These are phyloP conservation scores for Cheilosia grossa DNA, from an alignment of 2,888 invertebrate species.

Conservation along the genomic window DNA sequence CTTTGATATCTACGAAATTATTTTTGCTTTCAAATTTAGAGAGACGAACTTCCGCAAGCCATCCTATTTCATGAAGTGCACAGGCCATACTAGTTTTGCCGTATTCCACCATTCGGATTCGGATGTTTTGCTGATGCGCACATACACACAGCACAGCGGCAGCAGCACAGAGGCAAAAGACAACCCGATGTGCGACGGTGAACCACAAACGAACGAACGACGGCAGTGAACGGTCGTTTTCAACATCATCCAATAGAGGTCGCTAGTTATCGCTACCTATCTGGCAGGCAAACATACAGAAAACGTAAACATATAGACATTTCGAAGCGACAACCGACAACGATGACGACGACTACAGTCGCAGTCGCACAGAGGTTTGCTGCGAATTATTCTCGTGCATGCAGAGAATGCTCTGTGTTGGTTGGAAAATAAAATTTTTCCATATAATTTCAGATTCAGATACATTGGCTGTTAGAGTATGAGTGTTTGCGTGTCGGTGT, in stretches of 20 bases:
- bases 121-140: constrained; percentile 68
- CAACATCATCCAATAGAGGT: constrained; percentile 68
- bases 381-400: constrained; percentile 65
- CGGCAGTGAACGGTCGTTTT: constrained; percentile 28
- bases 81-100: constrained; percentile 77
- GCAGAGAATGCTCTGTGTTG: constrained; percentile 63
- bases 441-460: constrained; percentile 41
- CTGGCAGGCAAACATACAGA: constrained; percentile 52
- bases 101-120: constrained; percentile 72
- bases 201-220: constrained; percentile 43
- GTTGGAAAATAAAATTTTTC: constrained; percentile 64
- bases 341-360: constrained; percentile 58
- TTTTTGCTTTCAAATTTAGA: constrained; percentile 66
- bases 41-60: constrained; percentile 76
- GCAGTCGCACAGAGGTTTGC: constrained; percentile 43
- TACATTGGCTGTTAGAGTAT: constrained; percentile 20
- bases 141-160: constrained; percentile 20
- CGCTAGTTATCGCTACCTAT: constrained; percentile 47
- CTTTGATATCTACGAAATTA: constrained; percentile 58
- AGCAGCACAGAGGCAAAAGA: constrained; percentile 31
- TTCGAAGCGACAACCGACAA: constrained; percentile 14
- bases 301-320: constrained; percentile 38
- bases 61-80: constrained; percentile 78
- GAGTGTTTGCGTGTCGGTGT: constrained; percentile 11
- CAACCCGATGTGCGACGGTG: constrained; percentile 35